A percentile compares a stretch with the other conserved stretches of the same genome.
Evolutionary conservation across 2,888 invertebrate genomes (phyloP).

Genomic region (Netelia virgata): DNA sequence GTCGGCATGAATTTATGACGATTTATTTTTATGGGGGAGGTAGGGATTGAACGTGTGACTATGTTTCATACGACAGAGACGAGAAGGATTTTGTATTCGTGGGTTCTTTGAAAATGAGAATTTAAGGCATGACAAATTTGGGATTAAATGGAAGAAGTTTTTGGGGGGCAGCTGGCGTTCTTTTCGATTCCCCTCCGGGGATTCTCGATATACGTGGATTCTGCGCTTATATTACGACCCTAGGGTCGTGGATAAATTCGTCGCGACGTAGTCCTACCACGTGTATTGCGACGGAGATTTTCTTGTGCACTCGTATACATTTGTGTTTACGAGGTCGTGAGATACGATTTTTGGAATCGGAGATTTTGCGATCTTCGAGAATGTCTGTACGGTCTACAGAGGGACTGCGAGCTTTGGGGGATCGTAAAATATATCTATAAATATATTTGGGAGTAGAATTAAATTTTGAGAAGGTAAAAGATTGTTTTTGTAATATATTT

Average conservation of each 20-base stretch:
- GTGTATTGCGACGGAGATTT: constrained; percentile 14
- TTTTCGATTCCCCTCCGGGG: background rate
- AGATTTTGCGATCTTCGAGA: constrained; percentile 42
- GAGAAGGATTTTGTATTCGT: background rate
- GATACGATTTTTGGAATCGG: constrained; percentile 49
- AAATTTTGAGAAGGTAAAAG: constrained; percentile 4
- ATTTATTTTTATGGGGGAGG: background rate
- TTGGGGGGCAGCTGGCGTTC: background rate
- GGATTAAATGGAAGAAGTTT: constrained; percentile 8
- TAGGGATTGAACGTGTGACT: too few relatives aligned
- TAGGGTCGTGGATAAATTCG: constrained; percentile 31
- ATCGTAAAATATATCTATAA: background rate
- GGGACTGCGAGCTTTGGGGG: too few relatives aligned
- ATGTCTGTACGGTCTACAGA: background rate
- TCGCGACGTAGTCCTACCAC: constrained; percentile 43
- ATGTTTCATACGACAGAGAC: background rate
- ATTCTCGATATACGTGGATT: background rate
- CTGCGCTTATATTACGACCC: constrained; percentile 33
- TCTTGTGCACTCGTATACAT: background rate
- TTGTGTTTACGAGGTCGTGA: constrained; percentile 16
- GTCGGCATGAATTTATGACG: too few relatives aligned
- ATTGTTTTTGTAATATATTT: background rate
- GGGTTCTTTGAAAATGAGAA: background rate
- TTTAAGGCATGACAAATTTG: background rate
- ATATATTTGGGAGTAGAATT: background rate